These are phyloP conservation scores for Clepsis dumicolana DNA, from an alignment of 2,888 invertebrate species.

Conservation along the genomic window DNA sequence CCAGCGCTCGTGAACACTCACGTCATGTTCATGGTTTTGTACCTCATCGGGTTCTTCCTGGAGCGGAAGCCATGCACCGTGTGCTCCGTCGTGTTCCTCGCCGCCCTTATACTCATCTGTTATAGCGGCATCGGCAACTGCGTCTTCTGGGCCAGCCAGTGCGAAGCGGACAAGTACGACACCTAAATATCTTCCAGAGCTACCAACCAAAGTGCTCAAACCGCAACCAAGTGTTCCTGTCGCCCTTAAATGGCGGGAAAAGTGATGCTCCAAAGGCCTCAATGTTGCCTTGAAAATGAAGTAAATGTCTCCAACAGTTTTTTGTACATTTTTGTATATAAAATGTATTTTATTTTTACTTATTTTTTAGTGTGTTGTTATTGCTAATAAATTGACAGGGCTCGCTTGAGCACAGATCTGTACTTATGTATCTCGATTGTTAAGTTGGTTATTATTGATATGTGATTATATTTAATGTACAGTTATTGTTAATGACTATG, in stretches of 20 bases:
- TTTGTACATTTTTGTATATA: constrained; percentile 77
- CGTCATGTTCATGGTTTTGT: constrained; percentile 98
- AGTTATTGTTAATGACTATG: constrained; percentile 65
- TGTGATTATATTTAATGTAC: constrained; percentile 69
- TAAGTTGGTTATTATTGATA: constrained; percentile 63
- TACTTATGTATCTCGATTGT: constrained; percentile 73
- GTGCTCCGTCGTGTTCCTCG: constrained; percentile 97
- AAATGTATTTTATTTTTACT: constrained; percentile 55
- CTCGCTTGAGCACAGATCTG: constrained; percentile 57
- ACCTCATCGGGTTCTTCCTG: constrained; percentile 98
- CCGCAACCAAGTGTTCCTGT: constrained; percentile 65
- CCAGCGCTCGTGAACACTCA: constrained; percentile 98
- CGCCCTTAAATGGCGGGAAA: constrained; percentile 52
- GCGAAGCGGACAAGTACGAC: constrained; percentile 89
- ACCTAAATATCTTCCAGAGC: constrained; percentile 70
- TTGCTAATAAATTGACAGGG: constrained; percentile 47
- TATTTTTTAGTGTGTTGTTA: constrained; percentile 42
- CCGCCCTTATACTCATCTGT: constrained; percentile 97
- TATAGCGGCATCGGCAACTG: constrained; percentile 98
- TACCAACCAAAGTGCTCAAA: constrained; percentile 69
- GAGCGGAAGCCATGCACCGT: constrained; percentile 98
- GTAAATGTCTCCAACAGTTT: constrained; percentile 47
- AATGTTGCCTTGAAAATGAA: constrained; percentile 43
- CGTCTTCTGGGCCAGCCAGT: constrained; percentile 94
- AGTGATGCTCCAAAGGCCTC: constrained; percentile 47